Evolutionary conservation across 1,140 invertebrate genomes (phyloP), one percentile per base, ranked within the genome.

Genomic region (Drosophila pandora): DNA sequence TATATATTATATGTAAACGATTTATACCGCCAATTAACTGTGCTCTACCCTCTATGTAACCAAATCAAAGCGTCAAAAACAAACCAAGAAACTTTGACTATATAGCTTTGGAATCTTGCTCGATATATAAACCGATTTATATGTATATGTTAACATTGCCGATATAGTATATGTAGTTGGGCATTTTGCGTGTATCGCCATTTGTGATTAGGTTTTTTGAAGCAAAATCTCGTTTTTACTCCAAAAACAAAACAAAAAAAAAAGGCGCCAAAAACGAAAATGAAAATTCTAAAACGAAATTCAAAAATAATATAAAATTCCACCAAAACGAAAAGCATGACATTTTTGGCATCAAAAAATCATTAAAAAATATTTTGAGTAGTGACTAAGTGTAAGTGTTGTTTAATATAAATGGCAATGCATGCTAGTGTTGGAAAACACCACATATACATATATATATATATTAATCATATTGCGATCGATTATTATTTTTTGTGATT

Each of bases 11-110:
- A 69, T 87, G 53, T 79, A 75, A 89, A 77, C 78, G 77, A 89
- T 87, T 89, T 77, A 88, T 88, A 88, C 83, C 83, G 83, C 83
- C 83, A 88, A 88, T 64, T 88, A 83, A 88, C 84, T 88, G 83
- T 88, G 83, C 83, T 88, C 83, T 88, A 58, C 61, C 47, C 55
- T 59, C 52, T 59, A 60, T 67, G 77, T 77, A 81, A 55, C 37
- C 53, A 23, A 49, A 47, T 22, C 17, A 23, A 39, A 57, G 53
- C 30, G 47, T 71, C 67, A 25, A 47, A 17, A 17, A 17, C 0
- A 17, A 17, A 17, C 0, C 17, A 17, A 17, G 17, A 17, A 39
- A 37, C 53, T 49, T 22, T 73, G 70, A 50, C 58, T 13, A 52
- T 13, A 52, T 41, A 59, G 48, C 71, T 32, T 52, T 60, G 62